Base-by-base conservation (phyloP, 2,888 invertebrate species). In the Synergus itoensis region DNA sequence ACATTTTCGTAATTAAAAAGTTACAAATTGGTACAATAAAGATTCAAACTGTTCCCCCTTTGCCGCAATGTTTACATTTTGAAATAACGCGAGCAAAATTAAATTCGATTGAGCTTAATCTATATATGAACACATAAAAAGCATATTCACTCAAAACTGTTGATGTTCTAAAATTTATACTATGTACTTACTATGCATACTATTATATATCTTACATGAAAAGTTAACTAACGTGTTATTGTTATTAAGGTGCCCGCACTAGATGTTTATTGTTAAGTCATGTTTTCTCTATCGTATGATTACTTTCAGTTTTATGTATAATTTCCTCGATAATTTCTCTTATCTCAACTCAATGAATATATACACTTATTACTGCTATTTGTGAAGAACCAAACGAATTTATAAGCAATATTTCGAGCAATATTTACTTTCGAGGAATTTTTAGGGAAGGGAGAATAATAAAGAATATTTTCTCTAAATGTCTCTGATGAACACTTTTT, bases 301-400 rank as follows among this genome's bases (percentile, higher is more conserved):
- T 28, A 28, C 28, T 28, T 28, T 28, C 28, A 28, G 28, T 28
- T 28, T 28, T 28, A 28, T 28, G 3, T 28, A 28, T 3, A 28
- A 28, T 28, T 8, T 45, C 7, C 12, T 45, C 8, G 8, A 18
- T 60, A 18, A 60, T 60, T 60, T n/a, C 60, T 60, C 11, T 60
- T 60, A 60, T 60, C 60, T 60, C 53, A 53, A 53, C 60, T 60
- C 53, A 53, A 53, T 53, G 1, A 53, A n/a, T n/a, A 41, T 41
- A 9, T 41, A 53, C 53, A n/a, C n/a, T n/a, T 53, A 53, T 53
- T 53, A 12, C n/a, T n/a, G 53, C 53, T 53, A 53, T n/a, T 53
- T n/a, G 7, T n/a, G n/a, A 53, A 53, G n/a, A 53, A n/a, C 53
- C n/a, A 5, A 53, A 8, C n/a, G 7, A n/a, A 53, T 53, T 53